phyloP scores from a whole-genome alignment of 1,140 invertebrate species.

The Calliopsis andreniformis region DNA sequence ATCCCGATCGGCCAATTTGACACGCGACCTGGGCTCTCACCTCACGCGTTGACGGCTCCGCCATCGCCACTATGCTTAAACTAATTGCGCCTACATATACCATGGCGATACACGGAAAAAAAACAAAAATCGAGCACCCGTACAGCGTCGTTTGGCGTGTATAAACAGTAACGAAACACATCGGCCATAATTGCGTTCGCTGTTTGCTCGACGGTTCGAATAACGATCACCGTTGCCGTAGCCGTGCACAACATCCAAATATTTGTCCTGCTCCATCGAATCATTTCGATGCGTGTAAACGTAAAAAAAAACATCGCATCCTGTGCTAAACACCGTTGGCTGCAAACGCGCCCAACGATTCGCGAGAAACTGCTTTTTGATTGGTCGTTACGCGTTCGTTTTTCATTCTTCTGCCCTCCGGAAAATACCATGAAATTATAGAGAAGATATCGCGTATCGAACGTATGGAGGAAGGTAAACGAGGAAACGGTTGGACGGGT shows the following conservation, averaged over 20 bases:
- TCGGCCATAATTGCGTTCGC: constrained; percentile 31
- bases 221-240: constrained; percentile 20
- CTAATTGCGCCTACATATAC: constrained; percentile 25
- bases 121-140: neutral
- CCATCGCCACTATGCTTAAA: constrained; percentile 41
- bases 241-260: constrained; percentile 4
- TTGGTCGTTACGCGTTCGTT: neutral
- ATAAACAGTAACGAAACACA: constrained; percentile 17
- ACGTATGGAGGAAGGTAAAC: no score
- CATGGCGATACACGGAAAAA: neutral
- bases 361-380: neutral
- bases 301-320: constrained; percentile 1
- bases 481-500: no score
- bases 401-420: neutral
- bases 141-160: neutral
- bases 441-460: no score
- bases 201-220: constrained; percentile 28
- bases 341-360: neutral
- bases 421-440: neutral
- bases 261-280: constrained; percentile 22
- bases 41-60: neutral
- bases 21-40: neutral
- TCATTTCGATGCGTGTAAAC: constrained; percentile 1
- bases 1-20: constrained; percentile 21
- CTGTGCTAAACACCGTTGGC: neutral